phyloP scores from a whole-genome alignment of 2,113 vertebrate species.

The Ahaetulla prasina region DNA sequence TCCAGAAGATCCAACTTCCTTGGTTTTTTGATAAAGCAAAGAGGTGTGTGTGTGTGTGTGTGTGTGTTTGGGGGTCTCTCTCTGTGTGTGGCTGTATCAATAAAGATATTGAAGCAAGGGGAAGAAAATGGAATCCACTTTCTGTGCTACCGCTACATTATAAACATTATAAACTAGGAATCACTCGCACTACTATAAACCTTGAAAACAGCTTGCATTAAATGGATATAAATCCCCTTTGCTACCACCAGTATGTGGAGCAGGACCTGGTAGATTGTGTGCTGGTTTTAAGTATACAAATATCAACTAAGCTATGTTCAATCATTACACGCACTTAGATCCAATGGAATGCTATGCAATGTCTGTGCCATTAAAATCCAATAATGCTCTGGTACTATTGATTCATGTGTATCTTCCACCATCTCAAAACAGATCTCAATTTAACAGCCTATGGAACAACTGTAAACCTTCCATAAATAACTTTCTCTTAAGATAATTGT shows the following conservation, averaged over 20 bases:
- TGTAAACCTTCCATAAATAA: background rate
- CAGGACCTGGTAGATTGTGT: background rate
- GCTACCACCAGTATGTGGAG: background rate
- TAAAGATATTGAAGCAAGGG: background rate
- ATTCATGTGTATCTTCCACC: background rate
- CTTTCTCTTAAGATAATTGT: background rate
- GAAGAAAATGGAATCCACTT: background rate
- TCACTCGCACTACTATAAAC: background rate
- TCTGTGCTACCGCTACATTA: background rate
- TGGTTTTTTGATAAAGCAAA: background rate
- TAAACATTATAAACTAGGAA: background rate
- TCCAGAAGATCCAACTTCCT: background rate
- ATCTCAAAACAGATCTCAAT: background rate
- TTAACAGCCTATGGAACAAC: no score
- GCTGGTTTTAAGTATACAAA: background rate
- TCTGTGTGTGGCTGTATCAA: background rate
- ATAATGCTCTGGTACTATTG: background rate
- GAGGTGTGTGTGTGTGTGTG: background rate
- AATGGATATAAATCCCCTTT: background rate
- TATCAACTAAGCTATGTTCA: background rate
- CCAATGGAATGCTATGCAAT: background rate
- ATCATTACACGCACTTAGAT: background rate
- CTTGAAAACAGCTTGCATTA: background rate
- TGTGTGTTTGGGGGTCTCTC: no score
- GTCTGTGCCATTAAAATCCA: background rate